Base-by-base conservation (phyloP, 1,140 invertebrate species). In the Coelopa frigida region DNA sequence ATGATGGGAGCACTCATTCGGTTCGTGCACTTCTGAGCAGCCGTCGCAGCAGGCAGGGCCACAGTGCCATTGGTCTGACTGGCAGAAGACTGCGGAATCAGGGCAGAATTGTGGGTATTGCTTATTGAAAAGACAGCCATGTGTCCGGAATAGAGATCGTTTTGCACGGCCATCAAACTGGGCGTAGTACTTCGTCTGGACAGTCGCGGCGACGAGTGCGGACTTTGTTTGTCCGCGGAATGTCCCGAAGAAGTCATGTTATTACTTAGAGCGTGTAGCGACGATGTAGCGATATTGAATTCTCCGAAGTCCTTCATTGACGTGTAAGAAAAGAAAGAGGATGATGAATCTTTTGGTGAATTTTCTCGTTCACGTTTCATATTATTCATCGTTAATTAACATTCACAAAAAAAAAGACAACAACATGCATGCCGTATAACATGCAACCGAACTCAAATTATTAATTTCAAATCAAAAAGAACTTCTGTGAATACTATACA, bases 231-330 rank as follows among this genome's bases (percentile, higher is more conserved):
- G 48, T 70, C 67, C 21, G 52, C 29, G 10, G 63, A 50, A 24
- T 48, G 32, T 40, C 54, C 51, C 3, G 61, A 44, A 22, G 62
- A 58, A 37, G 58, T 61, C 47, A 56, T 53, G 37, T 43, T 56
- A 27, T 53, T 56, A 54, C 75, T 72, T 3, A 78, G 56, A 1
- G 72, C 74, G 49, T 75, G 76, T 44, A 78, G 73, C 15, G 75
- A 76, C 8, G 74, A 76, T n/a, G 75, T 77, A 5, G 76, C 76
- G 29, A 77, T 75, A 58, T 78, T 78, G 65, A 78, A 78, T 53
- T 78, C 76, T 15, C 72, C 70, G 63, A 71, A 75, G 42, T 78
- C 76, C 76, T 78, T 59, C n/a, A 35, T 27, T 33, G 39, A 48
- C n/a, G n/a, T 26, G 29, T 42, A 42, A 48, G 17, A 48, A 33